Conservation (phyloP, 2,888 invertebrate genomes). For the Drosophila flavopinicola region DNA sequence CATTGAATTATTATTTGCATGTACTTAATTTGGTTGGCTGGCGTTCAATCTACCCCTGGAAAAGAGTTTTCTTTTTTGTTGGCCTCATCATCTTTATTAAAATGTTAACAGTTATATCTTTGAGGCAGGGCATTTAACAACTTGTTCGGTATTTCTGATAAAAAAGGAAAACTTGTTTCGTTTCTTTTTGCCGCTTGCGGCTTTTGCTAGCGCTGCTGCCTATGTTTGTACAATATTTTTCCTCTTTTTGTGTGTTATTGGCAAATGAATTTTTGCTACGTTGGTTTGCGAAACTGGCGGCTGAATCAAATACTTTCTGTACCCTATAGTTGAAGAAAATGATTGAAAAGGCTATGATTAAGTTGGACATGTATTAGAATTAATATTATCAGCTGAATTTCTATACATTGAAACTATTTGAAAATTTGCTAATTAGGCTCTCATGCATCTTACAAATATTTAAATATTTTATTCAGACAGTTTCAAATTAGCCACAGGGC, state of each 20-base stretch:
- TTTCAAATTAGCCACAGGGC: constrained; percentile 15
- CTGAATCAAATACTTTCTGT: constrained; percentile 26
- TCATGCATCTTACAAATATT: too few relatives aligned
- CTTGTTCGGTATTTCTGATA: constrained; percentile 11
- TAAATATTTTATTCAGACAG: constrained; percentile 1
- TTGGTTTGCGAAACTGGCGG: constrained; percentile 61
- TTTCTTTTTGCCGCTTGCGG: constrained; percentile 42
- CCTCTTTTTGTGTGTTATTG: constrained; percentile 51
- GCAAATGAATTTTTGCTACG: constrained; percentile 54
- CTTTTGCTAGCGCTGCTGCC: constrained; percentile 49
- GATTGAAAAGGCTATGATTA: not conserved
- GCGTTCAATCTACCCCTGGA: not conserved
- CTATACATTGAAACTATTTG: too few relatives aligned
- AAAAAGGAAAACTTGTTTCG: constrained; percentile 19
- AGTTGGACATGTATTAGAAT: not conserved
- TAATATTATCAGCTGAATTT: too few relatives aligned
- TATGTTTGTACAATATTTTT: constrained; percentile 33
- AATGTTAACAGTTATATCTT: constrained; percentile 9
- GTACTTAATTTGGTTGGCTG: not conserved
- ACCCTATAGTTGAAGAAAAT: constrained; percentile 2
- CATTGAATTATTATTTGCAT: constrained; percentile 1
- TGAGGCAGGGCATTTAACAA: constrained; percentile 23
- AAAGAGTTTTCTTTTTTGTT: not conserved
- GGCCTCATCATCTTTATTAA: constrained; percentile 10
- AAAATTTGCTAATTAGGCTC: too few relatives aligned